Base-by-base conservation (phyloP, 2,888 invertebrate genomes). In the Monopis laevigella region DNA sequence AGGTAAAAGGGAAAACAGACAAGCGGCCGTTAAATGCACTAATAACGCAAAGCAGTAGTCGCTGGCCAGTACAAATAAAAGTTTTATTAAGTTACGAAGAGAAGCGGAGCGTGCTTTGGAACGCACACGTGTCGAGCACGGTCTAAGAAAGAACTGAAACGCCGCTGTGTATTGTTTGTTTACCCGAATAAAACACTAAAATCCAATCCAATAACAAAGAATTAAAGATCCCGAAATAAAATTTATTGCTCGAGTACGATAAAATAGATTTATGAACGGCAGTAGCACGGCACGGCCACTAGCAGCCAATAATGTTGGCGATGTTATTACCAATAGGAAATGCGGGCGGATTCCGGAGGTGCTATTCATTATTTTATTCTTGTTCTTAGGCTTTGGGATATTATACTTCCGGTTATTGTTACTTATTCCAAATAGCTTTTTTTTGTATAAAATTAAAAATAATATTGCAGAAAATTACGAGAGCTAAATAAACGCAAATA, bases 191-290 rank as follows among this genome's bases (percentile, higher is more conserved):
- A 77, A 80, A 80, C 78, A 78, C 80, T 80, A 78, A 80, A 78
- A 77, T 78, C 77, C 72, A 77, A 77, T 77, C 77, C 78, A 77
- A 80, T 78, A 80, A 80, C 78, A 80, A 80, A 80, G 78, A 80
- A 80, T 80, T 80, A 78, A 78, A 78, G 80, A 77, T 80, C 80
- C 78, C 71, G 69, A 80, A 80, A 80, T 80, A 80, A 77, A 80
- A 78, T 78, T 78, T 77, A 80, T 80, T 77, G 75, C 78, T 64
- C 57, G 62, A 62, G 70, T 71, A 74, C 80, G 75, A 78, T 80
- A 77, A 78, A 80, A 78, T 78, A 78, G 78, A 80, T 80, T 80
- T 80, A 80, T 78, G 77, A 71, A 67, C 59, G 68, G 62, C 54
- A 63, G 55, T 50, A 51, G 50, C 46, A 51, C 34, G 45, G 46